These are phyloP conservation scores for Tachysurus vachellii DNA, from an alignment of 2,113 vertebrate species.

Conservation along the genomic window DNA sequence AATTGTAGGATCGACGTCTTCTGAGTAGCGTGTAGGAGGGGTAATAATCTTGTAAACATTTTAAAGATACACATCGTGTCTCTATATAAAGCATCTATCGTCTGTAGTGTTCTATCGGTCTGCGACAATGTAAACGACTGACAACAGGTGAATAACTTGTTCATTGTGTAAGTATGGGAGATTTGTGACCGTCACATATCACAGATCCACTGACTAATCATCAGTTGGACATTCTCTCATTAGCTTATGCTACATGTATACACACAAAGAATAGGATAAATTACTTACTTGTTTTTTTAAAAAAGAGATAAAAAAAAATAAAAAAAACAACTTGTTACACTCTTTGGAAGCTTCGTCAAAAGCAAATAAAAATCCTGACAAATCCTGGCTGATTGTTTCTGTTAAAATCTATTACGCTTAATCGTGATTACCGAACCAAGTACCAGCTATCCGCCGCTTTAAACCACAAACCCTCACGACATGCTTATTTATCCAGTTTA, in stretches of 20 bases:
- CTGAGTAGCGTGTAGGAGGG: slow-evolving; percentile 54
- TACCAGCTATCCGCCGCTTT: slow-evolving; percentile 74
- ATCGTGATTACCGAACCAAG: slow-evolving; percentile 71
- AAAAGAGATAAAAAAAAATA: slow-evolving; percentile 46
- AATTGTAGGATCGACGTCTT: slow-evolving; percentile 30
- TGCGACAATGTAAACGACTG: slow-evolving; percentile 70
- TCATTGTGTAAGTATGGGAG: slow-evolving; percentile 38
- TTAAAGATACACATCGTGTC: slow-evolving; percentile 49
- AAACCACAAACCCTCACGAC: slow-evolving; percentile 75
- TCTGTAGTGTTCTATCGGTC: slow-evolving; percentile 60
- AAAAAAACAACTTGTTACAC: slow-evolving; percentile 55
- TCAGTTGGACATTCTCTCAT: slow-evolving; percentile 62
- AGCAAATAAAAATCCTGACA: slow-evolving; percentile 58
- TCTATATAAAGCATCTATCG: slow-evolving; percentile 51
- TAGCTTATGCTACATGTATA: slow-evolving; percentile 83
- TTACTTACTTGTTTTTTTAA: slow-evolving; percentile 37
- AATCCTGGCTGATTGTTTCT: slow-evolving; percentile 76
- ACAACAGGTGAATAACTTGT: slow-evolving; percentile 25
- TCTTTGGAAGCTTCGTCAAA: slow-evolving; percentile 88
- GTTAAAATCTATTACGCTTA: slow-evolving; percentile 70
- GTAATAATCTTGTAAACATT: slow-evolving; percentile 69
- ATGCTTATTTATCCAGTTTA: slow-evolving; percentile 76
- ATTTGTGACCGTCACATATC: slow-evolving; percentile 47
- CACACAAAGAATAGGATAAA: slow-evolving; percentile 59
- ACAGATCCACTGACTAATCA: slow-evolving; percentile 23